These are phyloP conservation scores for Xestia sexstrigata DNA, from an alignment of 2,888 invertebrate genomes.

Conservation along the genomic window DNA sequence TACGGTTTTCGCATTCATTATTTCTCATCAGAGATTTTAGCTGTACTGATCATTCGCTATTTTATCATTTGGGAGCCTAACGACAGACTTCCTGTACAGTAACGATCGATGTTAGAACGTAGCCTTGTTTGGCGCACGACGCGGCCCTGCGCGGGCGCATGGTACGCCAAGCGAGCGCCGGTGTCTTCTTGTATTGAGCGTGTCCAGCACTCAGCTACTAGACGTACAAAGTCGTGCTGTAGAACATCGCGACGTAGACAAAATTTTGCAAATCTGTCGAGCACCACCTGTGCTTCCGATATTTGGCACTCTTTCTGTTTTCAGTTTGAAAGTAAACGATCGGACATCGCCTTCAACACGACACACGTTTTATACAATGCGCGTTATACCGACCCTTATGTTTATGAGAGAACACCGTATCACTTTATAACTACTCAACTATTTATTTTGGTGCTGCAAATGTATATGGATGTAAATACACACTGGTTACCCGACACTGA, in stretches of 20 bases:
- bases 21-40: slow-evolving; percentile 75
- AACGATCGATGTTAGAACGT: slow-evolving; percentile 84
- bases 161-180: slow-evolving; percentile 74
- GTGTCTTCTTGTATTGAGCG: slow-evolving; percentile 73
- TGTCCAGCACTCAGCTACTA: slow-evolving; percentile 78
- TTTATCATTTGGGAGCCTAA: slow-evolving; percentile 90
- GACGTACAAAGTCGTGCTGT: slow-evolving; percentile 77
- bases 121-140: slow-evolving; percentile 77
- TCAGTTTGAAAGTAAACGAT: slow-evolving; percentile 75
- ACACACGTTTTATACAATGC: slow-evolving; percentile 70
- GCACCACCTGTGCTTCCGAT: slow-evolving; percentile 89
- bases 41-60: slow-evolving; percentile 80
- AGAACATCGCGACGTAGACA: slow-evolving; percentile 85
- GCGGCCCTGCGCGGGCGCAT: slow-evolving; percentile 33
- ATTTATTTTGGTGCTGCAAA: slow-evolving; percentile 70
- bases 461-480: slow-evolving; percentile 75
- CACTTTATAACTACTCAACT: slow-evolving; percentile 67
- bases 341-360: slow-evolving; percentile 77
- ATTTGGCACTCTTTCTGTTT: slow-evolving; percentile 88
- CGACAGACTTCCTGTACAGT: slow-evolving; percentile 79
- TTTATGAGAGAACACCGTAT: slow-evolving; percentile 72
- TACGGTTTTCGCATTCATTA: slow-evolving; percentile 73
- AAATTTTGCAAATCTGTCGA: slow-evolving; percentile 86
- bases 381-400: slow-evolving; percentile 50
- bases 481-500: slow-evolving; percentile 67